A percentile compares a stretch with the other conserved stretches of the same genome.
phyloP scores from a whole-genome alignment of 1,140 invertebrate species.

The Adelges cooleyi region DNA sequence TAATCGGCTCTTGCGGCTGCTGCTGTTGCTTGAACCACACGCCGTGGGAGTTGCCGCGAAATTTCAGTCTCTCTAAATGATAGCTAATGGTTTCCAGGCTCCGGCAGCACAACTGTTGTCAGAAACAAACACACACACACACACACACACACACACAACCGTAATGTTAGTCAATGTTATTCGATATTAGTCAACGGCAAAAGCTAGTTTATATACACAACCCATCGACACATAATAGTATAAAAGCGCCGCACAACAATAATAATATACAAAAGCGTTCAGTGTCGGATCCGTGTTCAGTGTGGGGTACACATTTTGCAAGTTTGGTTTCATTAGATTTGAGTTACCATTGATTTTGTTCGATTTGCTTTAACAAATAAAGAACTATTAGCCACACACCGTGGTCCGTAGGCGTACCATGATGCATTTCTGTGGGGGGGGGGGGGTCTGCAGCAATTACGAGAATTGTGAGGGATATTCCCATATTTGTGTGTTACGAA shows the following conservation, averaged over 20 bases:
- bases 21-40: constrained; percentile 6
- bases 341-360: background rate
- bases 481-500: too few species aligned
- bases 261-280: background rate
- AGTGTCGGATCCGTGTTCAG: background rate
- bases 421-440: too few species aligned
- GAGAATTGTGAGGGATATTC: too few species aligned
- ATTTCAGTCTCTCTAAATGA: too few species aligned
- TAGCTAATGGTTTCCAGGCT: too few species aligned
- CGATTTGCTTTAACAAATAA: too few species aligned
- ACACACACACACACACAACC: background rate
- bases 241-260: background rate
- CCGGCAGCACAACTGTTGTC: background rate
- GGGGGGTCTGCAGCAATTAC: too few species aligned
- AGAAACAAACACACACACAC: constrained; percentile 29
- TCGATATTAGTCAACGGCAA: background rate
- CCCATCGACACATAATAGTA: background rate
- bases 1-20: background rate
- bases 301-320: background rate
- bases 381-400: too few species aligned
- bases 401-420: too few species aligned
- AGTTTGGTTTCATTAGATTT: background rate
- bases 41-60: constrained; percentile 1
- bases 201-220: too few species aligned
- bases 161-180: background rate